Evolutionary conservation across 2,888 invertebrate species (phyloP), one percentile per base, ranked within the genome.

Genomic region (Deilephila elpenor): DNA sequence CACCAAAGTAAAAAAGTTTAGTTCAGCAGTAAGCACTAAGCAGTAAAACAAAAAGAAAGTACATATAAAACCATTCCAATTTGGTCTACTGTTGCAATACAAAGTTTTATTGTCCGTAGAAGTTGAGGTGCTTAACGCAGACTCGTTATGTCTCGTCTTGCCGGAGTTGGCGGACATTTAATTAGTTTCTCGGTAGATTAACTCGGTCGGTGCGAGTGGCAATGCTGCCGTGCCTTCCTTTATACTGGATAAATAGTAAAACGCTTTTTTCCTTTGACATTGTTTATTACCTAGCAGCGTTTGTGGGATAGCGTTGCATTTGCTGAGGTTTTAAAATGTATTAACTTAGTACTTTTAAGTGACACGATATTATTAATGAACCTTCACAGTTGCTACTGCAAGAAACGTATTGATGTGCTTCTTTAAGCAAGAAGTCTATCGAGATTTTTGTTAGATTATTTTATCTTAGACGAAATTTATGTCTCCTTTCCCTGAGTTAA

Each of bases 111-210:
- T 76, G 74, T 77, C 75, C 70, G 60, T 72, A 67, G 75, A 75
- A 77, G 78, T 75, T 79, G 75, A 76, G 75, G 76, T 80, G 79
- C 83, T 80, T 79, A 72, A 81, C 77, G 75, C 76, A 81, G 77
- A 76, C 74, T 75, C 79, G 75, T 80, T 85, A 76, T 75, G 78
- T 79, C 74, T 80, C 78, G 82, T 82, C 78, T 81, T 80, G 77
- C 77, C 76, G 78, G 7, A 56, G 56, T 79, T 79, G 76, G 73
- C 81, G 83, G 85, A 84, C 79, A 84, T 86, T 88, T 87, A 88
- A 89, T 89, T 89, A 88, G 84, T 85, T 86, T 82, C 80, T 75
- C 79, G 80, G 78, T 73, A 82, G 83, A 87, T 87, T 86, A 83
- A 83, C 82, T 80, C n/a, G 29, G 61, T 51, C 11, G 53, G 25